Evolutionary conservation across 1,140 invertebrate genomes (phyloP).

Genomic region (Drosophila kohkoa): DNA sequence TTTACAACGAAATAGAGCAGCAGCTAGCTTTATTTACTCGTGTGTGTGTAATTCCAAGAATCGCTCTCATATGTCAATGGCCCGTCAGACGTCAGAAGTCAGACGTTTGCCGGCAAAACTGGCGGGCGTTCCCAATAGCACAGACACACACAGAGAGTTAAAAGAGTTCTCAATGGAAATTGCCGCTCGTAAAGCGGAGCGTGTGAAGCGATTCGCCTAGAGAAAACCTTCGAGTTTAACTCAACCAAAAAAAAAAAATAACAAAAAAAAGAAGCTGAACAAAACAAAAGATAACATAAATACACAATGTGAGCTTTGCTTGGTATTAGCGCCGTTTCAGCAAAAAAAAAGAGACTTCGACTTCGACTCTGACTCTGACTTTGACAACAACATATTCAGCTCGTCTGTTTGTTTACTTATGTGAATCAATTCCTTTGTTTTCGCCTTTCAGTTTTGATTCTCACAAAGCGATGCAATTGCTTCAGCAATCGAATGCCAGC

Average conservation of each 20-base stretch:
- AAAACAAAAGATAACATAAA: slow-evolving; percentile 24
- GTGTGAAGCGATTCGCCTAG: slow-evolving; percentile 26
- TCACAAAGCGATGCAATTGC: slow-evolving; percentile 19
- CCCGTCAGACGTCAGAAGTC: neutral
- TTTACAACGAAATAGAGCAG: neutral
- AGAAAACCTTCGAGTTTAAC: slow-evolving; percentile 8
- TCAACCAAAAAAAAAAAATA: slow-evolving; percentile 10
- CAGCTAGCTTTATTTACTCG: neutral
- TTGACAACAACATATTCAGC: slow-evolving; percentile 48
- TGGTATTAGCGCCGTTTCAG: slow-evolving; percentile 50
- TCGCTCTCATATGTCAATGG: slow-evolving; percentile 10
- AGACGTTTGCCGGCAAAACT: neutral
- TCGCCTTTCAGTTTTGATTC: slow-evolving; percentile 24
- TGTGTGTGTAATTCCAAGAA: slow-evolving; percentile 13
- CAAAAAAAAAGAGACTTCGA: slow-evolving; percentile 29
- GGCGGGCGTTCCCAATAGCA: slow-evolving; percentile 11
- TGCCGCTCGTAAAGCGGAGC: slow-evolving; percentile 37
- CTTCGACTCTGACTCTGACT: slow-evolving; percentile 39
- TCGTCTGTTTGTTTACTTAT: slow-evolving; percentile 60
- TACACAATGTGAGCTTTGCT: slow-evolving; percentile 16
- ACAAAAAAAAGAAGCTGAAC: neutral
- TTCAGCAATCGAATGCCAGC: neutral
- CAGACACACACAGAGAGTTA: neutral
- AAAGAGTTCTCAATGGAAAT: slow-evolving; percentile 36
- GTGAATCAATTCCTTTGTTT: slow-evolving; percentile 61